These are phyloP conservation scores for Girardinichthys multiradiatus DNA, from an alignment of 2,113 vertebrate species.

Conservation along the genomic window DNA sequence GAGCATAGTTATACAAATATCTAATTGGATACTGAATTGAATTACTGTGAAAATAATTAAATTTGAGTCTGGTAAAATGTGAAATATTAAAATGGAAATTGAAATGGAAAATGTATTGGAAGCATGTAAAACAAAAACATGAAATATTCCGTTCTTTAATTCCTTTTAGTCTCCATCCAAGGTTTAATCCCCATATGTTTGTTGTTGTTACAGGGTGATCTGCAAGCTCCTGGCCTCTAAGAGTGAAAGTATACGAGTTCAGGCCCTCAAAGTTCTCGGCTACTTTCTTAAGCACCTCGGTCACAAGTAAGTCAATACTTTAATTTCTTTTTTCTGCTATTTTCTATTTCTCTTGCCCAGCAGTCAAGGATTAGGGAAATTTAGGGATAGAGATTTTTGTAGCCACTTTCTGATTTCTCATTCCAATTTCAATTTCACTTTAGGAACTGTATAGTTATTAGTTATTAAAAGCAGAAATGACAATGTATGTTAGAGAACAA, in stretches of 20 bases:
- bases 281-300: constrained; percentile 99
- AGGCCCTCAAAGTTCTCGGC: constrained; percentile 97
- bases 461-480: no score
- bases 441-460: not conserved
- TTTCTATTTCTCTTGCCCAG: not conserved
- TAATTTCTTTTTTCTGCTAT: not conserved
- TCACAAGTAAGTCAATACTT: constrained; percentile 90
- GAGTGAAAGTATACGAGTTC: constrained; percentile 98
- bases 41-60: no score
- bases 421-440: not conserved
- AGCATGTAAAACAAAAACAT: not conserved
- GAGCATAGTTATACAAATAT: not conserved
- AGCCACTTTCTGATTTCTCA: not conserved
- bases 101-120: no score
- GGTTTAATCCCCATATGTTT: constrained; percentile 22
- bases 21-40: no score
- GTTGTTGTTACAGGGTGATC: constrained; percentile 87
- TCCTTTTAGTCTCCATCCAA: not conserved
- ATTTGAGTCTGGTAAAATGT: no score
- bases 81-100: no score
- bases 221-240: constrained; percentile 98
- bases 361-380: not conserved
- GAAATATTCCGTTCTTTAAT: not conserved
- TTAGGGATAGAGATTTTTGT: not conserved
- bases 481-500: no score